Evolutionary conservation across 2,888 invertebrate genomes (phyloP).

Genomic region (Acrobasis suavella): DNA sequence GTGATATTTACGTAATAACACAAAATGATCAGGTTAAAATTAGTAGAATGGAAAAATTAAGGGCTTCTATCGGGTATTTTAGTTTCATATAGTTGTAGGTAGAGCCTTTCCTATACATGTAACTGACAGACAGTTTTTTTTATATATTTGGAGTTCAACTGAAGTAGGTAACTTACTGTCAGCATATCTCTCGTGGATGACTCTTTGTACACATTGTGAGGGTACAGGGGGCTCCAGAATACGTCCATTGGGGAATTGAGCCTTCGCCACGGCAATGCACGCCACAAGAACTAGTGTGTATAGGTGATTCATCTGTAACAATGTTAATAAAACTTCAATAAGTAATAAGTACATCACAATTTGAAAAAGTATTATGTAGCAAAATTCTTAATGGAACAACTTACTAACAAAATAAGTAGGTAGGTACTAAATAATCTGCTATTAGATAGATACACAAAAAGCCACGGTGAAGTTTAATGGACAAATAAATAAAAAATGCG

Average conservation of each 20-base stretch:
- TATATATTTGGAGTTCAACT: too few species aligned
- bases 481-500: conserved; percentile 24
- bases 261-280: conserved; percentile 61
- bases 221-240: conserved; percentile 91
- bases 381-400: neutral
- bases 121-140: too few species aligned
- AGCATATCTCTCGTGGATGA: conserved; percentile 86
- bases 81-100: too few species aligned
- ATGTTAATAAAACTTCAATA: neutral
- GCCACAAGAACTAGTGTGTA: conserved; percentile 47
- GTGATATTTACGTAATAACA: too few species aligned
- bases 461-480: conserved; percentile 20
- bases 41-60: too few species aligned
- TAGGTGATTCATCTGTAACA: conserved; percentile 62
- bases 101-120: too few species aligned
- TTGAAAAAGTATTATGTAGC: neutral
- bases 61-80: too few species aligned
- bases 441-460: too few species aligned
- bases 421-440: too few species aligned
- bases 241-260: conserved; percentile 89
- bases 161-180: conserved; percentile 84
- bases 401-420: too few species aligned
- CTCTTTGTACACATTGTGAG: conserved; percentile 87
- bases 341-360: too few species aligned
- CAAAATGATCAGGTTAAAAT: too few species aligned